Conservation (phyloP, 2,797 vertebrate species). For the Miichthys miiuy region DNA sequence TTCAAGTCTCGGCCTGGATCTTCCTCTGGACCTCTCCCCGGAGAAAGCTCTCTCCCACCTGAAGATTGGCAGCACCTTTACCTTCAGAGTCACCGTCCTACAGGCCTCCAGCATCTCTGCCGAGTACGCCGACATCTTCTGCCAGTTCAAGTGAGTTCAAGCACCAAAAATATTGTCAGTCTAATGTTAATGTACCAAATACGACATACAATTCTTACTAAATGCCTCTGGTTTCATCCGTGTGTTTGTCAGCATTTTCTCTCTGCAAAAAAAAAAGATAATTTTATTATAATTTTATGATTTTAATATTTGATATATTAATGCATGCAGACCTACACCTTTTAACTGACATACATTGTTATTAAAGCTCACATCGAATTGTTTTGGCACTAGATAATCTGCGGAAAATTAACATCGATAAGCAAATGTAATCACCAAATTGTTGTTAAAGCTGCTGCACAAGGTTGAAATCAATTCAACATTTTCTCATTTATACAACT, state of each 20-base stretch:
- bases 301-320: not conserved
- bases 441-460: not conserved
- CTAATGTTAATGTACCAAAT: not conserved
- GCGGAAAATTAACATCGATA: fast-evolving
- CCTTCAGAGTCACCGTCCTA: constrained; percentile 97
- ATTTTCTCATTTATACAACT: not conserved
- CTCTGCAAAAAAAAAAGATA: not conserved
- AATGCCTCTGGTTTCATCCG: not conserved
- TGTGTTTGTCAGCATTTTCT: not conserved
- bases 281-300: not conserved
- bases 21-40: constrained; percentile 78
- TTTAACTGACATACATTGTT: not conserved
- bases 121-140: constrained; percentile 99
- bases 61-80: constrained; percentile 95
- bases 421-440: not conserved
- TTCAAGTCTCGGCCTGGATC: constrained; percentile 75
- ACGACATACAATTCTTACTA: not conserved
- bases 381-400: not conserved
- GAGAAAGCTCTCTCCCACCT: constrained; percentile 91
- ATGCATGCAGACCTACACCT: not conserved
- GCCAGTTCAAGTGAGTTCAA: constrained; percentile 95
- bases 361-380: not conserved
- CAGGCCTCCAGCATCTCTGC: constrained; percentile 98
- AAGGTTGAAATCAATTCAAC: not conserved
- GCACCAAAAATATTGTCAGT: not conserved